These are phyloP conservation scores for Xyrichtys novacula DNA, from an alignment of 2,797 vertebrate species.

Conservation along the genomic window DNA sequence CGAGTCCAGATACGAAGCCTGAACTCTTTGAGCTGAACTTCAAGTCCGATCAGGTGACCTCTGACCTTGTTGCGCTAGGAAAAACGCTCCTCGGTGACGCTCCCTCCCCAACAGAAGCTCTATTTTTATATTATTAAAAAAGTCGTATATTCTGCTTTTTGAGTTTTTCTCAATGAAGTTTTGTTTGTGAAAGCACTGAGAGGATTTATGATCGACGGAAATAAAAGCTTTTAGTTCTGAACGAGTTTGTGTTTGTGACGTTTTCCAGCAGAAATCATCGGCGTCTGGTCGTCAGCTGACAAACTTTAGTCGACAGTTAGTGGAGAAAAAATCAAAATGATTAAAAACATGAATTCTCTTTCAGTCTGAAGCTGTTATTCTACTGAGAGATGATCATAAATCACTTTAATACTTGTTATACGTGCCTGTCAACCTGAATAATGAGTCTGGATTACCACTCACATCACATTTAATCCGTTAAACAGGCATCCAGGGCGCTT, in stretches of 20 bases:
- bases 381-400: too few species aligned
- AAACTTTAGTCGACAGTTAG: too few species aligned
- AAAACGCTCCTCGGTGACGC: slow-evolving; percentile 10
- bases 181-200: slow-evolving; percentile 35
- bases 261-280: neutral
- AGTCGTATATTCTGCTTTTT: slow-evolving; percentile 7
- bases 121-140: slow-evolving; percentile 64
- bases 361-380: too few species aligned
- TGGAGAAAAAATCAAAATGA: too few species aligned
- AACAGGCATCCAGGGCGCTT: too few species aligned
- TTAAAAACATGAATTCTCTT: too few species aligned
- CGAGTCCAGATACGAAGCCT: neutral
- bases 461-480: too few species aligned
- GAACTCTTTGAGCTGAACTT: slow-evolving; percentile 9
- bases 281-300: neutral
- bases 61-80: slow-evolving; percentile 26
- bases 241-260: neutral
- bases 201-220: slow-evolving; percentile 10
- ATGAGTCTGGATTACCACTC: too few species aligned
- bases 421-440: too few species aligned
- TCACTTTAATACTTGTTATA: too few species aligned
- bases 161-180: slow-evolving; percentile 11
- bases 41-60: slow-evolving; percentile 36
- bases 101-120: slow-evolving; percentile 8
- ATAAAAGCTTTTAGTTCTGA: slow-evolving; percentile 43